These are phyloP conservation scores for Cerastis rubricosa DNA, from an alignment of 2,888 invertebrate species.

Conservation along the genomic window DNA sequence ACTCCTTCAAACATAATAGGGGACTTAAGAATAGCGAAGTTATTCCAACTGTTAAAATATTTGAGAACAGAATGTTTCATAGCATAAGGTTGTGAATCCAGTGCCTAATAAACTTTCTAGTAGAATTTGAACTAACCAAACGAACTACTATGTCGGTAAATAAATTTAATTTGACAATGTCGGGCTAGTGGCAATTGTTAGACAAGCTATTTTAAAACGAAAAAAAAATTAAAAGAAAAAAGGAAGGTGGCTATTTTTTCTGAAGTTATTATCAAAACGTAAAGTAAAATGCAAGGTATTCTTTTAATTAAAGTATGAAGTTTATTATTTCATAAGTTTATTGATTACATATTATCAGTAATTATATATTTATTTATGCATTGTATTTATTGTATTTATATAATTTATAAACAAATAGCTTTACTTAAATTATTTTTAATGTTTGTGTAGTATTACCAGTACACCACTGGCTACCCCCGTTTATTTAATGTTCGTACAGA, in stretches of 20 bases:
- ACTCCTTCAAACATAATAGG: slow-evolving; percentile 49
- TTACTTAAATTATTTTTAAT: no score
- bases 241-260: background rate
- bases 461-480: no score
- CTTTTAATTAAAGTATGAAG: no score
- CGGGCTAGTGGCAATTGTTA: slow-evolving; percentile 14
- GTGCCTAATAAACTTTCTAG: slow-evolving; percentile 50
- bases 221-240: slow-evolving; percentile 4
- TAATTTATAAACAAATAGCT: no score
- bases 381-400: no score
- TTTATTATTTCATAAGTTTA: no score
- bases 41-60: slow-evolving; percentile 58
- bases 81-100: slow-evolving; percentile 23
- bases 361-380: no score
- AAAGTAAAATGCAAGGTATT: background rate
- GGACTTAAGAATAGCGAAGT: slow-evolving; percentile 37
- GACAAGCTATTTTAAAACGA: slow-evolving; percentile 19
- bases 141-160: slow-evolving; percentile 46
- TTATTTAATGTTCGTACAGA: no score
- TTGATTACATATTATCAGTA: no score
- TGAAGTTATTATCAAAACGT: background rate
- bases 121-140: slow-evolving; percentile 48
- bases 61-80: slow-evolving; percentile 48
- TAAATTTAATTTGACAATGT: slow-evolving; percentile 62
- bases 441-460: no score